These are phyloP conservation scores for Sciurus vulgaris DNA, from an alignment of 2,797 vertebrate genomes.

Conservation along the genomic window DNA sequence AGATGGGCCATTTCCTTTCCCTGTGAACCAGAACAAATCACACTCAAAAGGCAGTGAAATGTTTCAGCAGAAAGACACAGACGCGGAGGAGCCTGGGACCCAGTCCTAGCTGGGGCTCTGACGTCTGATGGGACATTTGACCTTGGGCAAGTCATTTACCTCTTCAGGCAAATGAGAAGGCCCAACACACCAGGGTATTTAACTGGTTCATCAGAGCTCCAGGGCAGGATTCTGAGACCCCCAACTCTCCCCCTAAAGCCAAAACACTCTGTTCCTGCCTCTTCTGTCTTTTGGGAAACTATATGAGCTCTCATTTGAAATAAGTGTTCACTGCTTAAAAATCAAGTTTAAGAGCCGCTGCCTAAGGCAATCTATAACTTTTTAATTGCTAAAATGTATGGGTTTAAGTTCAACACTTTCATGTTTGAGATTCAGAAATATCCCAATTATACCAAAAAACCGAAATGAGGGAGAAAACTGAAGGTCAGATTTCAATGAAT, in stretches of 20 bases:
- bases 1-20: not conserved
- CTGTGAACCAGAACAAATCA: not conserved
- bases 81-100: not conserved
- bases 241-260: not conserved
- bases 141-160: not conserved
- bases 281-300: not conserved
- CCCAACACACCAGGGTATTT: not conserved
- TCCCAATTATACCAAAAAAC: not conserved
- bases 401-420: not conserved
- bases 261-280: not conserved
- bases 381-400: conserved; percentile 15
- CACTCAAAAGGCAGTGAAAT: not conserved
- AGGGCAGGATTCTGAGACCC: not conserved
- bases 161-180: not conserved
- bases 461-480: not conserved
- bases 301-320: conserved; percentile 37
- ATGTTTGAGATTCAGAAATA: conserved; percentile 46
- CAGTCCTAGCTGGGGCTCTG: not conserved
- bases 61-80: not conserved
- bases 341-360: not conserved
- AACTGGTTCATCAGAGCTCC: not conserved
- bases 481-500: conserved; percentile 26
- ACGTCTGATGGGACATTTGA: not conserved
- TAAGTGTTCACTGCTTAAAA: not conserved
- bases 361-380: not conserved